phyloP scores from a whole-genome alignment of 2,888 invertebrate genomes.

The Drosophila nigritarsus region DNA sequence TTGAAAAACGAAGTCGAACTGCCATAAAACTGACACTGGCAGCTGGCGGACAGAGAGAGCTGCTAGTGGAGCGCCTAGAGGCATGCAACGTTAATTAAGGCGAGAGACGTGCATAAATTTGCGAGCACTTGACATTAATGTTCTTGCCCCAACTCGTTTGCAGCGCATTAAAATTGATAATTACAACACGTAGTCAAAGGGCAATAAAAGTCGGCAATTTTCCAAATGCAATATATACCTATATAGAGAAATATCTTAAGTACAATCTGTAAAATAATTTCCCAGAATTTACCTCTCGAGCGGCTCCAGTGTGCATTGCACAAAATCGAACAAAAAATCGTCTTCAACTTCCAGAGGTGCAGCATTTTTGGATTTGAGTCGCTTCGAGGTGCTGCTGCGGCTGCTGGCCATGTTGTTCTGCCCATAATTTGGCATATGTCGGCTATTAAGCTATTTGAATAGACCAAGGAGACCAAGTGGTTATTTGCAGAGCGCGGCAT shows the following conservation, averaged over 20 bases:
- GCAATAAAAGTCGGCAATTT: slow-evolving; percentile 47
- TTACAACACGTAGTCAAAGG: slow-evolving; percentile 66
- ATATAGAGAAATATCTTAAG: not conserved
- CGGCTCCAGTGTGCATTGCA: slow-evolving; percentile 78
- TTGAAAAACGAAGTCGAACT: slow-evolving; percentile 57
- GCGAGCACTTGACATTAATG: slow-evolving; percentile 71
- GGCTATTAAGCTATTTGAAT: not conserved
- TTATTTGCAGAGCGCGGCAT: slow-evolving; percentile 17
- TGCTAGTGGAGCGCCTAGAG: slow-evolving; percentile 24
- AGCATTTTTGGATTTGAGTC: slow-evolving; percentile 34
- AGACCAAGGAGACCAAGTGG: not conserved
- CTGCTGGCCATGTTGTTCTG: slow-evolving; percentile 28
- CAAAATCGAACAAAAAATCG: slow-evolving; percentile 78
- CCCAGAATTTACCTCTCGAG: slow-evolving; percentile 64
- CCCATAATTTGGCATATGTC: slow-evolving; percentile 43
- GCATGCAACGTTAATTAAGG: slow-evolving; percentile 76
- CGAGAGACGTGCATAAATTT: slow-evolving; percentile 76
- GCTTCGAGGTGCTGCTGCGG: slow-evolving; percentile 27
- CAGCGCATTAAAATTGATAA: slow-evolving; percentile 68
- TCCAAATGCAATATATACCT: slow-evolving; percentile 1
- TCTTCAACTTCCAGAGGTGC: slow-evolving; percentile 48
- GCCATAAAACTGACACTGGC: slow-evolving; percentile 34
- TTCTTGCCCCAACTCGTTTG: slow-evolving; percentile 37
- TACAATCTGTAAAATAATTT: not conserved
- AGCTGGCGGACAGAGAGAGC: not conserved